These are phyloP conservation scores for Lithosia quadra DNA, from an alignment of 2,888 invertebrate species.

Conservation along the genomic window DNA sequence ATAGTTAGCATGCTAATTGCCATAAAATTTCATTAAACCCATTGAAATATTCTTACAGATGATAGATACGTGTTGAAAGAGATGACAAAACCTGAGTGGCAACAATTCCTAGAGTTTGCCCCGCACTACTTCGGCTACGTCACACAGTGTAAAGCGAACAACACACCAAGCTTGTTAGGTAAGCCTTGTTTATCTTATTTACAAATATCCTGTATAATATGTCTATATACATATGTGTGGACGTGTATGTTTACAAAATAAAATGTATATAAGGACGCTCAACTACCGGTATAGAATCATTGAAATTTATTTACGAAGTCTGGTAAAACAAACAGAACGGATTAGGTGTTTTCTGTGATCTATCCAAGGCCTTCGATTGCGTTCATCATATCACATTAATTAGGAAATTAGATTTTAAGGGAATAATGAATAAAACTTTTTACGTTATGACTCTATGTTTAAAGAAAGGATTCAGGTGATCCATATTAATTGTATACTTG, in stretches of 20 bases:
- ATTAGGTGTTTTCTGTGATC: neutral
- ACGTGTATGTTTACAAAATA: neutral
- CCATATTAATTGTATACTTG: neutral
- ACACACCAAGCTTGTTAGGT: constrained; percentile 94
- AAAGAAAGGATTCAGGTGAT: neutral
- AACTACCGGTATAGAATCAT: neutral
- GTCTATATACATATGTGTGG: neutral
- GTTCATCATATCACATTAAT: neutral
- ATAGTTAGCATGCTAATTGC: too few relatives aligned
- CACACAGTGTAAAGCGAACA: constrained; percentile 90
- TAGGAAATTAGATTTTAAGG: neutral
- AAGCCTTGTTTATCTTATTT: constrained; percentile 36
- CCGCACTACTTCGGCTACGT: constrained; percentile 98
- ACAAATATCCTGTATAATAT: neutral
- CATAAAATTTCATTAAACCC: too few relatives aligned
- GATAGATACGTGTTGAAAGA: constrained; percentile 98
- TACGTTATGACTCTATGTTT: neutral
- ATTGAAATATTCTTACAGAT: constrained; percentile 85
- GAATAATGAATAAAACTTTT: neutral
- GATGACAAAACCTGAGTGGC: constrained; percentile 96
- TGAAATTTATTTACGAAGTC: too few relatives aligned
- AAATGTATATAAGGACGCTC: neutral
- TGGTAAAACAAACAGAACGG: neutral
- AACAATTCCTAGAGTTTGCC: constrained; percentile 97
- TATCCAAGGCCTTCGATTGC: neutral